These are phyloP conservation scores for Sparus aurata DNA, from an alignment of 2,797 vertebrate genomes.

Conservation along the genomic window DNA sequence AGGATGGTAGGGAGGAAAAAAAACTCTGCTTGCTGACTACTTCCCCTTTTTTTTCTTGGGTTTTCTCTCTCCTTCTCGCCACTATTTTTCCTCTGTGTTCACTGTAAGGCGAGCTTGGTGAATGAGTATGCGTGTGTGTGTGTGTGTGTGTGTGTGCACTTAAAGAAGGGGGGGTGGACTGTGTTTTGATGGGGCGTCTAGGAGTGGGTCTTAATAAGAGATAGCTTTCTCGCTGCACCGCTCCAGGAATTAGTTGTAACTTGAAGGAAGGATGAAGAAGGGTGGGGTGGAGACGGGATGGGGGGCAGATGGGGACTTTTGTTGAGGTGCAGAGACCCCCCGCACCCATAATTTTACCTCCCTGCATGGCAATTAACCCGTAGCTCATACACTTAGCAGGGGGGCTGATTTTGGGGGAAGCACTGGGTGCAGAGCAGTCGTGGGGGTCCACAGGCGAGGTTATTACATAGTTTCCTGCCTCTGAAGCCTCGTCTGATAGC, in stretches of 20 bases:
- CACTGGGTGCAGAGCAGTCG: constrained; percentile 67
- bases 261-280: constrained; percentile 78
- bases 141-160: constrained; percentile 41
- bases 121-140: constrained; percentile 55
- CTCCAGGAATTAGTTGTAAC: constrained; percentile 84
- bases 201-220: constrained; percentile 84
- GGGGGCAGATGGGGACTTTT: constrained; percentile 70
- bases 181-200: constrained; percentile 77
- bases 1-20: constrained; percentile 68
- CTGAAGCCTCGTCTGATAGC: constrained; percentile 73
- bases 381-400: constrained; percentile 73
- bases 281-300: constrained; percentile 26
- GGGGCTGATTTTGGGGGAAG: constrained; percentile 70
- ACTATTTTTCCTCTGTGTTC: constrained; percentile 76
- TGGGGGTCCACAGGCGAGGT: constrained; percentile 74
- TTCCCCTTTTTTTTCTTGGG: constrained; percentile 77
- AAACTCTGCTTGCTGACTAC: constrained; percentile 85
- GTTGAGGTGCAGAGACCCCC: constrained; percentile 84
- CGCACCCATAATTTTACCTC: constrained; percentile 82
- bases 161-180: constrained; percentile 33
- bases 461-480: constrained; percentile 78
- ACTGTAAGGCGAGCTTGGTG: constrained; percentile 64
- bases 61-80: constrained; percentile 65
- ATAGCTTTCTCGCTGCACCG: constrained; percentile 81
- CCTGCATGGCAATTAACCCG: constrained; percentile 86